Evolutionary conservation across 2,113 vertebrate genomes (phyloP).

Genomic region (Dryoscopus gambensis): DNA sequence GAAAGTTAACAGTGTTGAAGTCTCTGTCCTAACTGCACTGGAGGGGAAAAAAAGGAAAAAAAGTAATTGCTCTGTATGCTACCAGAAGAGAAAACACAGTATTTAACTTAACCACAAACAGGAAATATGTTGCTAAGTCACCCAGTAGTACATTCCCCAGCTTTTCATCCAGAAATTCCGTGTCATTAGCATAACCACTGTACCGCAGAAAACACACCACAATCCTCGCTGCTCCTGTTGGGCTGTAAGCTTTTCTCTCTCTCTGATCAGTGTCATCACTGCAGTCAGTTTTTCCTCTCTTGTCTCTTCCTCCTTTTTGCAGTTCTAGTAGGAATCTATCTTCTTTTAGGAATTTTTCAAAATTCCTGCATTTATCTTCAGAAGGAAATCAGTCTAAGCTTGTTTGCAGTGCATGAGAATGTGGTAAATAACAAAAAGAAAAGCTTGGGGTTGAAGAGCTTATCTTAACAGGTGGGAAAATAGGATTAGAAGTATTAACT

Average conservation of each 20-base stretch:
- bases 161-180: background rate
- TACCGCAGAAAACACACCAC: background rate
- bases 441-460: background rate
- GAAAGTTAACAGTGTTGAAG: background rate
- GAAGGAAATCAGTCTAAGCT: background rate
- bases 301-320: background rate
- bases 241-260: background rate
- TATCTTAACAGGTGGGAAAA: background rate
- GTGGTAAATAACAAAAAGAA: background rate
- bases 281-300: background rate
- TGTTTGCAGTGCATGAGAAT: background rate
- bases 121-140: background rate
- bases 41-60: accelerated
- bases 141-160: background rate
- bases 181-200: background rate
- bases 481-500: background rate
- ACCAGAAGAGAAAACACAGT: background rate
- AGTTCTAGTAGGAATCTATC: background rate
- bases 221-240: background rate
- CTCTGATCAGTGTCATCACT: background rate
- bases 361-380: background rate
- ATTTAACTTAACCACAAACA: slow-evolving; percentile 21
- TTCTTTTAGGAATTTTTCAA: background rate
- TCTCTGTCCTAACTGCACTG: background rate
- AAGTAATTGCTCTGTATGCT: background rate